These are phyloP conservation scores for Maniola hyperantus DNA, from an alignment of 2,888 invertebrate species.

Conservation along the genomic window DNA sequence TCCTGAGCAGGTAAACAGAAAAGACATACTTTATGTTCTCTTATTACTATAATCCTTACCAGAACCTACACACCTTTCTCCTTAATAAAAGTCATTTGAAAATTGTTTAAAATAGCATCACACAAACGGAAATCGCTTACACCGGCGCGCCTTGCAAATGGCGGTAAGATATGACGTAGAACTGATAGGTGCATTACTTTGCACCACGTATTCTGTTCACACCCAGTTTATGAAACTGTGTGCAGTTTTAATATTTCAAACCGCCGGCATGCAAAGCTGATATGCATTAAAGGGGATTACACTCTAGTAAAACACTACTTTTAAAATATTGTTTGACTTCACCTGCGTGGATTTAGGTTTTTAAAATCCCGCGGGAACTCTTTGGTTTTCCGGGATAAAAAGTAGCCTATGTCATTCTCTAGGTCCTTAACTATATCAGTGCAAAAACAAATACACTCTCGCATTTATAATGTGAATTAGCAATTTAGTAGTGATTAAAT, in stretches of 20 bases:
- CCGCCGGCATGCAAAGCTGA: slow-evolving; percentile 27
- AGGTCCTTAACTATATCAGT: too few species aligned
- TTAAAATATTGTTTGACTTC: neutral
- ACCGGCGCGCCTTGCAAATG: slow-evolving; percentile 57
- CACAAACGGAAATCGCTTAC: slow-evolving; percentile 32
- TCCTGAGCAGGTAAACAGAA: too few species aligned
- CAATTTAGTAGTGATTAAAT: too few species aligned
- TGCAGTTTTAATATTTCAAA: slow-evolving; percentile 38
- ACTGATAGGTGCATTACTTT: slow-evolving; percentile 66
- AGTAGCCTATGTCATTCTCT: too few species aligned
- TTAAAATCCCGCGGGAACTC: too few species aligned
- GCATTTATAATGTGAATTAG: too few species aligned
- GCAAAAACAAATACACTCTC: too few species aligned
- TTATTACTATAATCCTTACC: too few species aligned
- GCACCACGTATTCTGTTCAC: slow-evolving; percentile 34
- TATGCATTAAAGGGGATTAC: slow-evolving; percentile 24
- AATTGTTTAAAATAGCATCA: slow-evolving; percentile 21
- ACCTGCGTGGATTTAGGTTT: too few species aligned
- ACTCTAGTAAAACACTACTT: neutral
- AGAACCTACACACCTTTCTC: neutral
- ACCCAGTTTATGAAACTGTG: slow-evolving; percentile 46
- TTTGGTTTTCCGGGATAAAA: too few species aligned
- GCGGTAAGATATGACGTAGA: slow-evolving; percentile 57
- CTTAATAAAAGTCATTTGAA: neutral
- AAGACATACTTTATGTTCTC: too few species aligned